Conservation (phyloP, 2,888 invertebrate species). For the Drosophila paramelanica region DNA sequence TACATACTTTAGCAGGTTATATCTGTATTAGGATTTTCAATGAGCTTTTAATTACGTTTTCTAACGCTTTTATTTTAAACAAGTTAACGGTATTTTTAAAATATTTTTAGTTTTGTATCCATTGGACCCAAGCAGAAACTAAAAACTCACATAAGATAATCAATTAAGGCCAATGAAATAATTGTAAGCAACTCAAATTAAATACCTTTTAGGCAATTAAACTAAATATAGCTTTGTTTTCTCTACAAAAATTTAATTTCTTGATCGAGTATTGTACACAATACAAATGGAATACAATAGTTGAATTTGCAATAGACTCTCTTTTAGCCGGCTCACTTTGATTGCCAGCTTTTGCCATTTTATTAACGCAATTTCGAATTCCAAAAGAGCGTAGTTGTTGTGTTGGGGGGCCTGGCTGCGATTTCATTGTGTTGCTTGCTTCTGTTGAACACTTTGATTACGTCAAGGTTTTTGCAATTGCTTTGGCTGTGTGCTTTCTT, state of each 20-base stretch:
- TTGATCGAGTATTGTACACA: slow-evolving; percentile 9
- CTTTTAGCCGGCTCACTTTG: slow-evolving; percentile 42
- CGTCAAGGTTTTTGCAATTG: slow-evolving; percentile 53
- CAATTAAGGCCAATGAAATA: neutral
- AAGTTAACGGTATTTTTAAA: neutral
- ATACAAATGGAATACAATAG: slow-evolving; percentile 39
- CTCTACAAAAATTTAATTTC: slow-evolving; percentile 1
- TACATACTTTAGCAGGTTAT: no score
- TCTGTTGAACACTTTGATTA: slow-evolving; percentile 53
- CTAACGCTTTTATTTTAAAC: no score
- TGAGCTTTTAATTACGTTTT: no score
- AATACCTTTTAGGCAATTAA: neutral
- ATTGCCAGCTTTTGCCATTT: slow-evolving; percentile 57
- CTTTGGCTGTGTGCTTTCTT: slow-evolving; percentile 26
- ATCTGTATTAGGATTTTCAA: no score
- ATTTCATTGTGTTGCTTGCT: slow-evolving; percentile 38
- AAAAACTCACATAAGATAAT: neutral
- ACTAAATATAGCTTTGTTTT: neutral
- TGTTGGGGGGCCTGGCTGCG: neutral
- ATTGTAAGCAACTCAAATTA: neutral
- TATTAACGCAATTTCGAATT: slow-evolving; percentile 61
- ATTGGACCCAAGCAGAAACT: neutral
- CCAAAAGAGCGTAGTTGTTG: slow-evolving; percentile 12
- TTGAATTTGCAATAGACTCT: slow-evolving; percentile 44
- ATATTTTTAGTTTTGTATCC: neutral